Conservation (phyloP, 2,113 vertebrate genomes). For the Nesogale talazaci region DNA sequence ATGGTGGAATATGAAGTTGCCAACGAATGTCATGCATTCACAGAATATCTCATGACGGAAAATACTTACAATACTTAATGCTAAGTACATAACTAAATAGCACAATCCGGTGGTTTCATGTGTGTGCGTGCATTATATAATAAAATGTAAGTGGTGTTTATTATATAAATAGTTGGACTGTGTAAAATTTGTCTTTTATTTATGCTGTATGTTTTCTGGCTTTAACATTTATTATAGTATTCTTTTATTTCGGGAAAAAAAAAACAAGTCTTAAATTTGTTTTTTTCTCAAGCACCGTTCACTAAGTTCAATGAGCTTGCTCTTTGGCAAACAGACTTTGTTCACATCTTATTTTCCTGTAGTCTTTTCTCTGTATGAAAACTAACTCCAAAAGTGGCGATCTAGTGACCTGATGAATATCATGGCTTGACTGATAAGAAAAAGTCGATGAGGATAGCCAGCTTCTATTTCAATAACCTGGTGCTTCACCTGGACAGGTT, state of each 20-base stretch:
- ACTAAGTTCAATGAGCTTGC: background rate
- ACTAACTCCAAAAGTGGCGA: background rate
- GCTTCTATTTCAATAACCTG: background rate
- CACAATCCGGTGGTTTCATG: background rate
- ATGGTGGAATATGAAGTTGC: background rate
- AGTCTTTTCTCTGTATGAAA: background rate
- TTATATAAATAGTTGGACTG: background rate
- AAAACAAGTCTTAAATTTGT: background rate
- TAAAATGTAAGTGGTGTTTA: background rate
- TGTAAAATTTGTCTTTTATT: slow-evolving; percentile 1
- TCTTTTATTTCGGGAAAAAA: background rate
- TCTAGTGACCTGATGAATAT: background rate
- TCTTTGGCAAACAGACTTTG: slow-evolving; percentile 19
- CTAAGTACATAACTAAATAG: slow-evolving; percentile 33
- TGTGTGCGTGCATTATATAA: background rate
- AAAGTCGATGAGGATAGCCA: fast-evolving
- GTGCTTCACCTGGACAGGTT: background rate
- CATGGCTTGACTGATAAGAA: background rate
- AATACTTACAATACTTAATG: background rate
- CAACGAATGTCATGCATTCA: slow-evolving; percentile 29
- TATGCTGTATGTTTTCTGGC: slow-evolving; percentile 27
- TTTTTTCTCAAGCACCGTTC: background rate
- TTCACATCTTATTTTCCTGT: background rate
- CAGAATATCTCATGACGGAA: slow-evolving; percentile 21
- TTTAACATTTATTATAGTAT: background rate